Evolutionary conservation across 2,797 vertebrate species (phyloP), one percentile per base, ranked within the genome.

Genomic region (Protonibea diacanthus): DNA sequence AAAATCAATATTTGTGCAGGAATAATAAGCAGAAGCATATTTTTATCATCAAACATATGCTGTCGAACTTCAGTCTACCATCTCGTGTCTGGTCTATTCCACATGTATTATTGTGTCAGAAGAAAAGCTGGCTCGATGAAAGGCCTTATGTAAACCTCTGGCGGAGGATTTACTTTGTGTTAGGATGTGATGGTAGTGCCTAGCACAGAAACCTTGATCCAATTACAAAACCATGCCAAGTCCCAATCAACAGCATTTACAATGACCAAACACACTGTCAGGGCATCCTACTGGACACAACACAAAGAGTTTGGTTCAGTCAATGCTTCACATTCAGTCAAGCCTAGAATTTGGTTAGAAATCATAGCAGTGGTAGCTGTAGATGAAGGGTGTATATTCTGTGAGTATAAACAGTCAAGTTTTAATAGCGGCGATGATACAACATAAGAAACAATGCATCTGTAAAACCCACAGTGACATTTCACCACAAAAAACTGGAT

Each of bases 181-280:
- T 72, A 65, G 66, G 64, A 74, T 38, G 25, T 66, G 57, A 68
- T 17, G 58, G 8, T 53, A 29, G 27, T 45, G 44, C 27, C 48
- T 53, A 64, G 47, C 68, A 58, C 70, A 86, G 55, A 81, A 71
- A 76, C 68, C 68, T 76, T 63, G 68, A 82, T 64, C 79, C 76
- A 74, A 67, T 80, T 78, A 80, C 59, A 23, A 47, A 78, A 74
- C 47, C 13, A 18, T 74, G 76, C 61, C 67, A 75, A 74, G 64
- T 47, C 15, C 83, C 68, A 80, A 64, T 86, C 75, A 67, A 33
- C 29, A 68, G 47, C 59, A 49, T 67, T 64, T 14, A 44, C 55
- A 48, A n/a, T 17, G 20, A 27, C 0, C 56, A 76, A 66, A 53
- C 68, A 62, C 40, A 74, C 59, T 60, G 45, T 33, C 18, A 74